phyloP scores from a whole-genome alignment of 2,113 vertebrate species.

The Terrapene triunguis region DNA sequence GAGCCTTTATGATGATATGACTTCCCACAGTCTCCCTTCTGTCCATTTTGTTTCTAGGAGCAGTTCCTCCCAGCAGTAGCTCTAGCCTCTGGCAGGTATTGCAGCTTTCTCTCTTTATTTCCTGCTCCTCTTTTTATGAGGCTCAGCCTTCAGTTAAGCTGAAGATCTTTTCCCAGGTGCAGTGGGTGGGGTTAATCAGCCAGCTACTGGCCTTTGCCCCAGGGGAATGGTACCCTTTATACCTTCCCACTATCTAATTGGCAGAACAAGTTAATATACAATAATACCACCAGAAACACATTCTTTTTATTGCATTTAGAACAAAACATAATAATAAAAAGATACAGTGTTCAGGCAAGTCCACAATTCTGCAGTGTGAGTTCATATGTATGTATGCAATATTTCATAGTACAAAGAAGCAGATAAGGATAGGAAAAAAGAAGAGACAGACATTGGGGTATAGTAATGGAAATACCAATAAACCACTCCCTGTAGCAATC shows the following conservation, averaged over 20 bases:
- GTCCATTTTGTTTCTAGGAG: neutral
- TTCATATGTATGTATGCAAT: neutral
- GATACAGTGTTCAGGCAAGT: neutral
- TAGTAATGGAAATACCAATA: constrained; percentile 38
- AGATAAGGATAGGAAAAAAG: neutral
- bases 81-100: no score
- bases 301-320: neutral
- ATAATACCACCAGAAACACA: neutral
- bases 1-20: neutral
- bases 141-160: no score
- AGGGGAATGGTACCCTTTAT: no score
- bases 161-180: no score
- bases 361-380: neutral
- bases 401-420: neutral
- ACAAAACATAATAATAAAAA: neutral
- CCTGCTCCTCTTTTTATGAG: no score
- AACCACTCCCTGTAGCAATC: neutral
- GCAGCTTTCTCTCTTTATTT: no score
- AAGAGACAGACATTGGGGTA: neutral
- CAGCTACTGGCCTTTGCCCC: no score
- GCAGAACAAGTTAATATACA: neutral
- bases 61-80: no score
- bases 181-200: no score
- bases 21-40: neutral
- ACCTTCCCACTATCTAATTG: neutral